These are phyloP conservation scores for Nezara viridula DNA, from an alignment of 2,888 invertebrate genomes.

Conservation along the genomic window DNA sequence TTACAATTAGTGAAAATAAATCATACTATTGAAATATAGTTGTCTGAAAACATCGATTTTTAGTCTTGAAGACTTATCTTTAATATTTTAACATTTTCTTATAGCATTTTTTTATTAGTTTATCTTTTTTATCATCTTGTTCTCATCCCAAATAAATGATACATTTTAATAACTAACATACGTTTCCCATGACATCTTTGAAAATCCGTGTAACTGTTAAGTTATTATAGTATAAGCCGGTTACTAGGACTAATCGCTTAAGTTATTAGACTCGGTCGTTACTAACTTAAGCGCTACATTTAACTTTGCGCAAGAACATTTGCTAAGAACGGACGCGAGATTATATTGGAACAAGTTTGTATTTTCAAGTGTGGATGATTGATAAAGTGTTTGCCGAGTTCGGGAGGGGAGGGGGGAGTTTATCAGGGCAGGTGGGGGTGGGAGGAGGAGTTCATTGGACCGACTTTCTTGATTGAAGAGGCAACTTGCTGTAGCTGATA, in stretches of 20 bases:
- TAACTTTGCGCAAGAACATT: not conserved
- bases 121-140: too few relatives aligned
- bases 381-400: slow-evolving; percentile 31
- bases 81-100: too few relatives aligned
- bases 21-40: too few relatives aligned
- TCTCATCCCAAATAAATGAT: too few relatives aligned
- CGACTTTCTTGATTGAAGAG: slow-evolving; percentile 38
- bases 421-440: not conserved
- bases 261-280: not conserved
- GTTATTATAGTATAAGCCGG: not conserved
- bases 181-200: not conserved
- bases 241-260: not conserved
- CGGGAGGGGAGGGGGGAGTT: not conserved
- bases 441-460: not conserved
- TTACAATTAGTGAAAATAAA: too few relatives aligned
- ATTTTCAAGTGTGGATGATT: slow-evolving; percentile 38
- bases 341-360: not conserved
- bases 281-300: not conserved
- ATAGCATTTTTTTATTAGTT: too few relatives aligned
- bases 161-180: not conserved
- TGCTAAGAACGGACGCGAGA: not conserved
- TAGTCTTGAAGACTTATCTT: too few relatives aligned
- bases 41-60: too few relatives aligned
- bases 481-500: not conserved
- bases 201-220: not conserved